These are phyloP conservation scores for Hydraecia micacea DNA, from an alignment of 2,888 invertebrate genomes.

Conservation along the genomic window DNA sequence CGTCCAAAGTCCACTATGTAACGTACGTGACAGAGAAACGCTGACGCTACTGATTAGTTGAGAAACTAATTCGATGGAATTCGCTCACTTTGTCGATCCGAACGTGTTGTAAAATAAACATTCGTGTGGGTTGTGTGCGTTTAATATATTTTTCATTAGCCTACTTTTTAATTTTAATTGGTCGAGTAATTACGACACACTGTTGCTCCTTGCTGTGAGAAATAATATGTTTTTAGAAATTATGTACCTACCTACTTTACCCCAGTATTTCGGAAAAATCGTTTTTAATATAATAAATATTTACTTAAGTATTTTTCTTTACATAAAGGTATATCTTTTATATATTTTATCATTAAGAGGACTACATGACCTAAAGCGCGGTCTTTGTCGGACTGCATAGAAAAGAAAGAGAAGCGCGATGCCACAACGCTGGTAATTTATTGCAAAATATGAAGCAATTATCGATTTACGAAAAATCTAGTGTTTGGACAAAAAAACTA, in stretches of 20 bases:
- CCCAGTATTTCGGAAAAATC: neutral
- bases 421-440: too few relatives aligned
- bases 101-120: conserved; percentile 56
- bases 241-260: neutral
- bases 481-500: too few relatives aligned
- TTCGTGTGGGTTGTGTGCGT: conserved; percentile 31
- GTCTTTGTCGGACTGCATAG: too few relatives aligned
- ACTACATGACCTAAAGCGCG: too few relatives aligned
- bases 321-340: neutral
- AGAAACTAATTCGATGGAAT: conserved; percentile 57
- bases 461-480: too few relatives aligned
- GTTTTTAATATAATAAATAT: neutral
- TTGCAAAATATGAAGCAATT: too few relatives aligned
- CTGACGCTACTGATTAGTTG: conserved; percentile 53
- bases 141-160: conserved; percentile 43
- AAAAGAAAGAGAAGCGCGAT: too few relatives aligned
- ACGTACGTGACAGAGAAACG: conserved; percentile 63
- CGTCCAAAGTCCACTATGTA: conserved; percentile 61
- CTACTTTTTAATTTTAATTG: conserved; percentile 48
- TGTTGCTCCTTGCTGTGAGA: conserved; percentile 16
- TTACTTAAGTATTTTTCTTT: too few relatives aligned
- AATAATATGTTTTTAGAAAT: conserved; percentile 20
- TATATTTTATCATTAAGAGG: neutral
- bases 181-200: conserved; percentile 33
- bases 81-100: conserved; percentile 43